These are phyloP conservation scores for Teleopsis dalmanni DNA, from an alignment of 1,140 invertebrate genomes.

Conservation along the genomic window DNA sequence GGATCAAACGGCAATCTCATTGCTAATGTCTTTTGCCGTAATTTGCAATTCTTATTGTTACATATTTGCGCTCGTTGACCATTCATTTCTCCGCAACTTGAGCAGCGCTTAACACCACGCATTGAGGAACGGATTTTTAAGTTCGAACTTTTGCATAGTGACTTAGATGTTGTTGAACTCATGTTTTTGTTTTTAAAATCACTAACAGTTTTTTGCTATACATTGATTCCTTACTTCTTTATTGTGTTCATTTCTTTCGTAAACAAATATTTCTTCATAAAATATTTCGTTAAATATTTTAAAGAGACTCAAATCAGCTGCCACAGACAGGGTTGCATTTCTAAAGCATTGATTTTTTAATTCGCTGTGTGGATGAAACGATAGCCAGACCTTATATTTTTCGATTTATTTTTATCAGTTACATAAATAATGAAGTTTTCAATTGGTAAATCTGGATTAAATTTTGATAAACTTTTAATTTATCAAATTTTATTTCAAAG, in stretches of 20 bases:
- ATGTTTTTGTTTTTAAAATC: background rate
- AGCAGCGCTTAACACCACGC: conserved; percentile 30
- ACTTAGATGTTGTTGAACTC: background rate
- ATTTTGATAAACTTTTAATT: no score
- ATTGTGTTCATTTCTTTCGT: background rate
- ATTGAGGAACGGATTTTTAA: conserved; percentile 4
- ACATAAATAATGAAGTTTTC: no score
- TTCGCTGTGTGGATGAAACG: no score
- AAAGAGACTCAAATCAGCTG: no score
- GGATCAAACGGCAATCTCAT: conserved; percentile 21
- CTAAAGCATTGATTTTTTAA: no score
- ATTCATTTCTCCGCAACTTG: conserved; percentile 28
- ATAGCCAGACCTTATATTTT: no score
- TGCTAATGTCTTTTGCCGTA: conserved; percentile 17
- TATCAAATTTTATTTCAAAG: no score
- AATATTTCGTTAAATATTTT: background rate
- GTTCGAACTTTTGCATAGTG: background rate
- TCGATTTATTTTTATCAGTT: no score
- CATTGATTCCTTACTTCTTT: background rate
- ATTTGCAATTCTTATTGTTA: conserved; percentile 25
- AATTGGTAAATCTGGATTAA: no score
- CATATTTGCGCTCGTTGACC: conserved; percentile 30
- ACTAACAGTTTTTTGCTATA: background rate
- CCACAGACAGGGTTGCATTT: no score
- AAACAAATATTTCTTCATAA: background rate